Conservation (phyloP, 2,113 vertebrate species). For the Tupaia chinensis region DNA sequence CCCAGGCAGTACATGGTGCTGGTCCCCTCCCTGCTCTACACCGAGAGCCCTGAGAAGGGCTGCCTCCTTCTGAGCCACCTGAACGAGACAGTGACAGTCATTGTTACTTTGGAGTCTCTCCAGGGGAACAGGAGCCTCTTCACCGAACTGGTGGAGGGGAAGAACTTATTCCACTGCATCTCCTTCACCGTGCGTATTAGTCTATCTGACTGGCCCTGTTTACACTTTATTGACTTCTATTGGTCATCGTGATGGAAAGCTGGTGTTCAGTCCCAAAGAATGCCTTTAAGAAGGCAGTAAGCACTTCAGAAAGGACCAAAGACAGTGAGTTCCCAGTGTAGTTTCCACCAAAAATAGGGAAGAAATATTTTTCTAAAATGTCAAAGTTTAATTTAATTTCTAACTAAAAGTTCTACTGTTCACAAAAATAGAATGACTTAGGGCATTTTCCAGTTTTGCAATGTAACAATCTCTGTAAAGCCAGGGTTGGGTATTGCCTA, state of each 20-base stretch:
- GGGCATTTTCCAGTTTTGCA: background rate
- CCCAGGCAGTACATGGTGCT: slow-evolving; percentile 83
- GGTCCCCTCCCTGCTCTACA: slow-evolving; percentile 60
- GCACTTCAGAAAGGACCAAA: background rate
- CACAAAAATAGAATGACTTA: background rate
- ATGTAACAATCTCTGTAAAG: background rate
- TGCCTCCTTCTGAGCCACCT: slow-evolving; percentile 84
- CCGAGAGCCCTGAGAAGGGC: slow-evolving; percentile 64
- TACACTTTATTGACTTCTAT: background rate
- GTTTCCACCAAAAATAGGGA: background rate
- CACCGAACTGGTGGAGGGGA: slow-evolving; percentile 32
- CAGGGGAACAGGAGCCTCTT: slow-evolving; percentile 73
- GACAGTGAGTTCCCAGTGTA: background rate
- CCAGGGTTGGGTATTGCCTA: background rate
- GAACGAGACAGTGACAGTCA: slow-evolving; percentile 83
- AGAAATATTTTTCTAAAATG: background rate
- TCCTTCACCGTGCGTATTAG: slow-evolving; percentile 73
- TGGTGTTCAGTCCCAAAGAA: background rate
- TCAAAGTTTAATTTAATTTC: background rate
- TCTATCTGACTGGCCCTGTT: background rate
- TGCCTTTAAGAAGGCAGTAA: background rate
- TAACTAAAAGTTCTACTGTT: background rate
- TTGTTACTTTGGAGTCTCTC: background rate
- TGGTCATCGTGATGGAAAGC: background rate
- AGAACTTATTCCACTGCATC: slow-evolving; percentile 29